Percentiles rank a stretch among this genome's conserved stretches.
phyloP scores from a whole-genome alignment of 2,113 vertebrate genomes.

The Indicator maculatus region DNA sequence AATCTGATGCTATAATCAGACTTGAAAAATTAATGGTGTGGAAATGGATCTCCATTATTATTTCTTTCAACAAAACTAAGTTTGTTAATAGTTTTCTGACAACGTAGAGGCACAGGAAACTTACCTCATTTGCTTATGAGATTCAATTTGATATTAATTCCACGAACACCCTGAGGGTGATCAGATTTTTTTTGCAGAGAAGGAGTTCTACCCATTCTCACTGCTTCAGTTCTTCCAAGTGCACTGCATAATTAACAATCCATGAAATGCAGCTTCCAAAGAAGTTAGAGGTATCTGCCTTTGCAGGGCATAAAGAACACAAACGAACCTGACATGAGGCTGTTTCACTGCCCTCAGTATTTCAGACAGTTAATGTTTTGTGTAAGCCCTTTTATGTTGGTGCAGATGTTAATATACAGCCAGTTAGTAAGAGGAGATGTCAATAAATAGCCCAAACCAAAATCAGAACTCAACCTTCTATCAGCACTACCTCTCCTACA shows the following conservation, averaged over 20 bases:
- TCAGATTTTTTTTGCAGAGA: slow-evolving; percentile 33
- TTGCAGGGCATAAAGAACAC: slow-evolving; percentile 15
- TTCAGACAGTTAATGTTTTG: slow-evolving; percentile 24
- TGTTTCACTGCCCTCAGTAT: slow-evolving; percentile 29
- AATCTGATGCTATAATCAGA: neutral
- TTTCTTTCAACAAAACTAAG: slow-evolving; percentile 50
- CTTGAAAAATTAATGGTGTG: slow-evolving; percentile 49
- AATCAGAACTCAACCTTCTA: neutral
- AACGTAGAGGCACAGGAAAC: slow-evolving; percentile 21
- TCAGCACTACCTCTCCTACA: neutral
- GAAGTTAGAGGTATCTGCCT: slow-evolving; percentile 48
- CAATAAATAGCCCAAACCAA: neutral
- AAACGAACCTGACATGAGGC: neutral
- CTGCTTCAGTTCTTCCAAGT: slow-evolving; percentile 56
- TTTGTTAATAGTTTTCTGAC: slow-evolving; percentile 58
- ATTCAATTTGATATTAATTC: slow-evolving; percentile 65
- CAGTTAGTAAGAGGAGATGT: neutral
- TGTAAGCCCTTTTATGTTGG: neutral
- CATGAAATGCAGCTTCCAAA: slow-evolving; percentile 58
- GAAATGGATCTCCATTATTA: slow-evolving; percentile 14
- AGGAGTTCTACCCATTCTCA: slow-evolving; percentile 14
- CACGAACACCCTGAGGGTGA: slow-evolving; percentile 15
- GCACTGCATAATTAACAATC: slow-evolving; percentile 65
- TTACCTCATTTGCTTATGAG: slow-evolving; percentile 63
- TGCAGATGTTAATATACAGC: neutral